A percentile compares a stretch with the other conserved stretches of the same genome.
These are phyloP conservation scores for Epinotia bilunana DNA, from an alignment of 2,888 invertebrate species.

Conservation along the genomic window DNA sequence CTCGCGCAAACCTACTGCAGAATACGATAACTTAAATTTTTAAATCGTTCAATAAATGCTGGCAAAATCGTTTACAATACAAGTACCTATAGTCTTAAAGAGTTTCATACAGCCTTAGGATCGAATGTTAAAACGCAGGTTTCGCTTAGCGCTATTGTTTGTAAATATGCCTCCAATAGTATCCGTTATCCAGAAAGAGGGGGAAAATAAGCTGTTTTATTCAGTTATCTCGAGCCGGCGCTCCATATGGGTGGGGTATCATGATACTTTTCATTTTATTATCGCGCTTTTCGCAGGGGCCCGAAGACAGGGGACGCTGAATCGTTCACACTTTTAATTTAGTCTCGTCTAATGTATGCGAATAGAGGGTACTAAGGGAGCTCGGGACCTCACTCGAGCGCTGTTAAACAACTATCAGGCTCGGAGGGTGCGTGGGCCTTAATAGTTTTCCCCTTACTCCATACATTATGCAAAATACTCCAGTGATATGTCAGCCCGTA, in stretches of 20 bases:
- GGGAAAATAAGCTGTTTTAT: conserved; percentile 73
- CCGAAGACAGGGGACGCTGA: conserved; percentile 56
- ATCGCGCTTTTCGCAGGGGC: conserved; percentile 64
- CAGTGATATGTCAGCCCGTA: conserved; percentile 81
- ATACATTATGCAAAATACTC: conserved; percentile 83
- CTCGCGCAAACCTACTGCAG: conserved; percentile 21
- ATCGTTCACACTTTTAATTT: conserved; percentile 84
- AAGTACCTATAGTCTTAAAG: conserved; percentile 1
- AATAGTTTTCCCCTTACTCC: conserved; percentile 82
- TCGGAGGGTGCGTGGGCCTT: conserved; percentile 75
- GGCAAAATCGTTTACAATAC: conserved; percentile 8
- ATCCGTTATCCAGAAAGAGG: conserved; percentile 51
- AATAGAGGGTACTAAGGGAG: conserved; percentile 61
- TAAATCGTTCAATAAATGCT: conserved; percentile 13
- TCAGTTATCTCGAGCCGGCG: conserved; percentile 76
- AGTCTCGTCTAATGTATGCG: conserved; percentile 82
- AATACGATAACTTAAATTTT: conserved; percentile 20
- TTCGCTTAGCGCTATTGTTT: conserved; percentile 30
- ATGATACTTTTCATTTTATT: conserved; percentile 81
- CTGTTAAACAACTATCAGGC: conserved; percentile 81
- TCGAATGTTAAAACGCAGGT: conserved; percentile 7
- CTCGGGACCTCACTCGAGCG: conserved; percentile 64
- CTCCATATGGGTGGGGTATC: conserved; percentile 71
- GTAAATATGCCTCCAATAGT: conserved; percentile 28
- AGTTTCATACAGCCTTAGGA: conserved; percentile 1